Base-by-base conservation (phyloP, 1,140 invertebrate genomes). In the Caenorhabditis latens region DNA sequence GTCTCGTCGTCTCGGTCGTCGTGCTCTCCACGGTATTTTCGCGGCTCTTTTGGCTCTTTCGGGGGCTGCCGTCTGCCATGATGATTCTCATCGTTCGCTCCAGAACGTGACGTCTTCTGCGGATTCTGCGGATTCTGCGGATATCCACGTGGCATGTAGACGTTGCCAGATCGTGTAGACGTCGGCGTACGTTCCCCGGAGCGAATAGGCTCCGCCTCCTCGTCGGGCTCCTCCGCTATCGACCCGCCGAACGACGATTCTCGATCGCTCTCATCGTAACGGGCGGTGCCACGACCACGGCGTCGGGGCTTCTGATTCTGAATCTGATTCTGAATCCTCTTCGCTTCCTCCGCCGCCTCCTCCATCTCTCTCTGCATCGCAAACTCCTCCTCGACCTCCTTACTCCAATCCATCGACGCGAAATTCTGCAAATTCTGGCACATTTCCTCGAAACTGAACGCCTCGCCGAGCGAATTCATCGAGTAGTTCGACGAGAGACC, bases 391-490 rank as follows among this genome's bases (percentile, higher is more conserved):
- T 84, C 58, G 55, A 61, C 83, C 83, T 84, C 58, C 48, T 63
- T 84, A 58, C 83, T 84, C 83, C 83, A 84, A 16, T 84, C 83
- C 83, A 84, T 84, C 32, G 55, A 84, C 13, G 46, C 55, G 21
- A 63, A 50, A n/a, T 21, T 84, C n/a, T 65, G 57, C 42, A 50
- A n/a, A 24, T 79, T 79, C 21, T 79, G 71, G 46, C 71, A 79
- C 71, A 79, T 79, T n/a, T 79, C 71, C 46, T 79, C 71, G 14
- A 79, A 79, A 53, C 71, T 79, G 21, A 79, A 79, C 46, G 71
- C 71, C 7, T 79, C 71, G 19, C 71, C 71, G 2, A 79, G 71
- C 4, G 71, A 79, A n/a, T 50, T 79, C 71, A 79, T 79, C 46
- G 71, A 71, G 43, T 46, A 71, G 16, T 71, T 71, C 19, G 67